Evolutionary conservation across 2,113 vertebrate species (phyloP).

Genomic region (Forbesichthys agassizii): DNA sequence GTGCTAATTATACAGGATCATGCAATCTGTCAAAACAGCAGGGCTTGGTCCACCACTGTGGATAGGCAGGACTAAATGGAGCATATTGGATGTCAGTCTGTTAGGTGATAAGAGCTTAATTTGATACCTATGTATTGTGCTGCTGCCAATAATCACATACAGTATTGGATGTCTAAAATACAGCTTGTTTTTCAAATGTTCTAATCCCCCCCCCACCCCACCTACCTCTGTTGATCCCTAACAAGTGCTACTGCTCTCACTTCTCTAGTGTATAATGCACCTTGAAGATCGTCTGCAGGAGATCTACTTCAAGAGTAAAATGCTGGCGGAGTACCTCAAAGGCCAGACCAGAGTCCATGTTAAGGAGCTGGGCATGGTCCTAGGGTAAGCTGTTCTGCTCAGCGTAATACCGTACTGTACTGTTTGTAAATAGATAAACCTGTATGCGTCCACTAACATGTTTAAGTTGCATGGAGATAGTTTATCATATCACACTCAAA

Average conservation of each 20-base stretch:
- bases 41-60: too few relatives aligned
- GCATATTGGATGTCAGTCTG: too few relatives aligned
- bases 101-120: too few relatives aligned
- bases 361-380: slow-evolving; percentile 92
- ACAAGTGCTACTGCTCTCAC: not conserved
- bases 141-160: too few relatives aligned
- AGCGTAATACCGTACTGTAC: not conserved
- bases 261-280: slow-evolving; percentile 93
- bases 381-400: slow-evolving; percentile 81
- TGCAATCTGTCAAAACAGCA: too few relatives aligned
- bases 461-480: too few relatives aligned
- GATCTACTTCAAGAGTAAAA: slow-evolving; percentile 97
- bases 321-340: slow-evolving; percentile 96
- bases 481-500: slow-evolving; percentile 3
- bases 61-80: too few relatives aligned
- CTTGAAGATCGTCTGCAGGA: slow-evolving; percentile 97
- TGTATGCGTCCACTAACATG: not conserved
- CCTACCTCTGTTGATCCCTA: not conserved
- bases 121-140: too few relatives aligned
- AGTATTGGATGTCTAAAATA: too few relatives aligned
- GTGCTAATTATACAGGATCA: too few relatives aligned
- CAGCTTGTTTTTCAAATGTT: not conserved
- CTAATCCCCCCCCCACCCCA: not conserved
- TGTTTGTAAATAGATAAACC: not conserved
- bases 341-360: slow-evolving; percentile 97